Conservation (phyloP, 37 sponge, comb jelly and placozoan genomes). For the Amphimedon queenslandica region DNA sequence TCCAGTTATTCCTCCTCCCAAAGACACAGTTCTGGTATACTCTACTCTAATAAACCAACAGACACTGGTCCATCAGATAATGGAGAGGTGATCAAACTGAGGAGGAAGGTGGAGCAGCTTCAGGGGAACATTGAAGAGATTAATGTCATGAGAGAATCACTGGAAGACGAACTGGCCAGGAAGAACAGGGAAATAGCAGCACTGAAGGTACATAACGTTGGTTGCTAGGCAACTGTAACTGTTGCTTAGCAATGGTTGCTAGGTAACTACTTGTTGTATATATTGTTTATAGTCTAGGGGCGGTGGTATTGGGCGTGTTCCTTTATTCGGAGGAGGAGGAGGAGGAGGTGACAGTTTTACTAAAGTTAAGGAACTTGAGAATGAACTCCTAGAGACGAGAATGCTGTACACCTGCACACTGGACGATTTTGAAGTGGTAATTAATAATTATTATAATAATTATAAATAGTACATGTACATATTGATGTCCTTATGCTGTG, state of each 20-base stretch:
- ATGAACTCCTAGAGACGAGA: constrained; percentile 66
- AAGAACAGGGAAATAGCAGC: not conserved
- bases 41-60: too few relatives aligned
- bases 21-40: too few relatives aligned
- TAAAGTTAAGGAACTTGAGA: constrained; percentile 22
- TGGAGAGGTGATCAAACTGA: not conserved
- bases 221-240: not conserved
- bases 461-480: not conserved
- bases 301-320: not conserved
- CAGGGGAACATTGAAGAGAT: not conserved
- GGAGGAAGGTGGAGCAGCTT: not conserved
- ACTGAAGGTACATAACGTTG: not conserved
- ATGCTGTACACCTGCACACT: constrained; percentile 66
- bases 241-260: not conserved
- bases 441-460: not conserved
- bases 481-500: too few relatives aligned
- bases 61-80: not conserved
- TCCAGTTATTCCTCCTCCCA: too few relatives aligned
- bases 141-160: not conserved
- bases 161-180: not conserved
- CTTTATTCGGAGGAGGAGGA: not conserved
- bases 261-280: not conserved
- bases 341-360: not conserved
- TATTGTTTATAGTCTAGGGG: not conserved
- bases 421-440: constrained; percentile 69